phyloP scores from a whole-genome alignment of 1,140 invertebrate genomes.

The Oscheius sp. region DNA sequence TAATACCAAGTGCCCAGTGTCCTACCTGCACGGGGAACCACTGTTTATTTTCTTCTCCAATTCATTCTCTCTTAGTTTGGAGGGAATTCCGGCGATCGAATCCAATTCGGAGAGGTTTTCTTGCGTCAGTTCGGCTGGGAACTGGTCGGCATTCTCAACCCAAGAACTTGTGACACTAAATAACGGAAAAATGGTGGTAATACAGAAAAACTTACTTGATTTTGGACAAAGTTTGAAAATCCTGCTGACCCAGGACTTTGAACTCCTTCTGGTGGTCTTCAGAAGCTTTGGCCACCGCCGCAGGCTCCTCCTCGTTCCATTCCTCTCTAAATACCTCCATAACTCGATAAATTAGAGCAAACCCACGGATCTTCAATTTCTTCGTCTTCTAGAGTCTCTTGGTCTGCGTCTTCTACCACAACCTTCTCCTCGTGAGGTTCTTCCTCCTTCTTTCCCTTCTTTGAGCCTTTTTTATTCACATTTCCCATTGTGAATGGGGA shows the following conservation, averaged over 20 bases:
- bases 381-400: not conserved
- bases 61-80: not conserved
- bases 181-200: not conserved
- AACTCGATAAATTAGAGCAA: not conserved
- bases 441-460: too few species aligned
- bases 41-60: not conserved
- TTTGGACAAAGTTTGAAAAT: constrained; percentile 23
- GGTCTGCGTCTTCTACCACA: too few species aligned
- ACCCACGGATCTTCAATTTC: constrained; percentile 7
- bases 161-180: constrained; percentile 17
- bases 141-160: constrained; percentile 22
- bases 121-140: constrained; percentile 10
- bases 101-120: constrained; percentile 8
- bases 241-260: constrained; percentile 31
- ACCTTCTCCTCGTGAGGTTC: too few species aligned
- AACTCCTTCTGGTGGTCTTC: constrained; percentile 16
- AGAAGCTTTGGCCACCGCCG: not conserved
- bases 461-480: too few species aligned
- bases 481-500: too few species aligned
- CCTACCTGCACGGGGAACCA: constrained; percentile 33
- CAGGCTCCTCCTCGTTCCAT: not conserved
- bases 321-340: not conserved
- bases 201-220: constrained; percentile 19
- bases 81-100: not conserved
- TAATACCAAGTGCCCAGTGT: not conserved